Evolutionary conservation across 2,797 vertebrate species (phyloP).

Genomic region (Mastacembelus armatus): DNA sequence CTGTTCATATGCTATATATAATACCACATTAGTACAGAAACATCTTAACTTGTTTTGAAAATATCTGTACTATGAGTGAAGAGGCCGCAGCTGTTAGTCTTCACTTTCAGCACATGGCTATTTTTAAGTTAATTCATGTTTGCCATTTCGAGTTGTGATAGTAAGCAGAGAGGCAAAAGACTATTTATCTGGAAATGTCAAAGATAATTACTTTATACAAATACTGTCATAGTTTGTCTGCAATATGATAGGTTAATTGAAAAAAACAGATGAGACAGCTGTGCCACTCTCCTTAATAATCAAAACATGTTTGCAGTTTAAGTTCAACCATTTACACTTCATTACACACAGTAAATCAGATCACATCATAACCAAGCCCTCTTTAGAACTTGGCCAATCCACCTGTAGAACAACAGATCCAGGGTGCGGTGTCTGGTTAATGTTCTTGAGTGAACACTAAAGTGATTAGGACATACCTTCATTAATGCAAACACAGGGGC

Average conservation of each 20-base stretch:
- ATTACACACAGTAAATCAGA: conserved; percentile 4
- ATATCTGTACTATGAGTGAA: not conserved
- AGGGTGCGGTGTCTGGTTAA: no score
- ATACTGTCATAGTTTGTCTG: not conserved
- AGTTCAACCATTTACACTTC: conserved; percentile 38
- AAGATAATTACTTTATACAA: conserved; percentile 35
- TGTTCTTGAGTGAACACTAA: no score
- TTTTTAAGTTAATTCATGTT: conserved; percentile 3
- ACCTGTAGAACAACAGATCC: not conserved
- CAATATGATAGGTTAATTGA: conserved; percentile 33
- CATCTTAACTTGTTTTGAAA: not conserved
- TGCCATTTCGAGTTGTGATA: not conserved
- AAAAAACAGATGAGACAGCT: conserved; percentile 12
- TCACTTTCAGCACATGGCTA: not conserved
- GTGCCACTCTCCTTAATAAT: conserved; percentile 24
- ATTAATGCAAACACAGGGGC: no score
- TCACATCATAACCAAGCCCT: not conserved
- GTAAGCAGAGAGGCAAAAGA: conserved; percentile 17
- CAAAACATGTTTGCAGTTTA: conserved; percentile 32
- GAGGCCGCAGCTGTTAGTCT: not conserved
- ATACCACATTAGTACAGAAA: not conserved
- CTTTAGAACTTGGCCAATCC: not conserved
- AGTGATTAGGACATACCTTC: no score
- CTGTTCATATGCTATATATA: not conserved
- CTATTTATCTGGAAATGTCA: conserved; percentile 42